Evolutionary conservation across 2,113 vertebrate genomes (phyloP), one percentile per base, ranked within the genome.

Genomic region (Carassius gibelio): DNA sequence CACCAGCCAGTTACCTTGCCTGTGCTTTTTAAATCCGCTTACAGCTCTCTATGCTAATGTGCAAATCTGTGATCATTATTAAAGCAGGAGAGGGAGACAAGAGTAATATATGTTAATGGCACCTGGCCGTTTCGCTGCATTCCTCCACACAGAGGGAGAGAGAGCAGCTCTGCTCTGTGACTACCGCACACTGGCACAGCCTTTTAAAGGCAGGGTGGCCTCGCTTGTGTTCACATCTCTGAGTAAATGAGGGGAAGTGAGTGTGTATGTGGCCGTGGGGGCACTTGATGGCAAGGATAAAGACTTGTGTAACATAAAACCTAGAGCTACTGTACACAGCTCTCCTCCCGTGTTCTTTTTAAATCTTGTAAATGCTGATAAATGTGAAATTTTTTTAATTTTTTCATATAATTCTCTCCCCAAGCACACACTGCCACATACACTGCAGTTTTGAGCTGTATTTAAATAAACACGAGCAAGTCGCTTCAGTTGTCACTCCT

Each of bases 1-100:
- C 85, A 84, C 48, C 36, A 62, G 81, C 57, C 87, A 52, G 78
- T 89, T 89, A 62, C 87, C 83, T 69, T 85, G 86, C 83, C 48
- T 89, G 84, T 85, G 57, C 88, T 90, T 88, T 88, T 90, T 90
- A 90, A 83, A 85, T 84, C 81, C 6, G 87, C 88, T 90, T 90
- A 87, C 62, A 72, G 86, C 85, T 88, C 88, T 86, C 50, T 48
- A 89, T 88, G 87, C 85, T 91, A 88, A 91, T 90, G 76, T 90
- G 87, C 91, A 92, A 89, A 91, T 88, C 76, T 61, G 85, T 72
- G 80, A 74, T 59, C 50, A 72, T 55, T 72, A 42, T 72, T 57
- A 59, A 85, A 55, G 23, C 21, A 87, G 85, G 84, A 87, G 57
- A 92, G 90, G 87, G 66, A 85, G 81, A 89, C 92, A 85, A 86